Percentiles rank a stretch among this genome's conserved stretches.
phyloP scores from a whole-genome alignment of 2,888 invertebrate genomes.

The Scaptomyza reducta region DNA sequence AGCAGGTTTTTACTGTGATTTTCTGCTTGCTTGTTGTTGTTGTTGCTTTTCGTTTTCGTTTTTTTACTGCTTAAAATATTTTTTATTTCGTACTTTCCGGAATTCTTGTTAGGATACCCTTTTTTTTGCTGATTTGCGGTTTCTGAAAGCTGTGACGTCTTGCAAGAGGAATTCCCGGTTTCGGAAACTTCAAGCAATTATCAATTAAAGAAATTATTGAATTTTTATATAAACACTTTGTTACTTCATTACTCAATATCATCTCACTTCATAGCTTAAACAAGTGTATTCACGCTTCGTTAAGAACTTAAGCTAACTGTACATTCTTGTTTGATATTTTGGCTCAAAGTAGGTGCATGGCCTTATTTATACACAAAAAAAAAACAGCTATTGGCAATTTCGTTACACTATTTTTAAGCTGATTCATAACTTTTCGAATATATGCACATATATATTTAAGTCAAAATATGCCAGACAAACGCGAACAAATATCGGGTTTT shows the following conservation, averaged over 20 bases:
- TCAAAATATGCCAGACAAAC: conserved; percentile 24
- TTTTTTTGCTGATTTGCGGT: conserved; percentile 28
- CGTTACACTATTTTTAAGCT: conserved; percentile 48
- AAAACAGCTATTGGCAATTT: conserved; percentile 58
- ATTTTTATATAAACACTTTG: neutral
- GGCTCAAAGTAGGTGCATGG: conserved; percentile 72
- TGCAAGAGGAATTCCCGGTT: neutral
- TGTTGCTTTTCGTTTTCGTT: conserved; percentile 65
- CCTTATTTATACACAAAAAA: conserved; percentile 75
- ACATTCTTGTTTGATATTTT: conserved; percentile 18
- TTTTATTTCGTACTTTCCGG: conserved; percentile 29
- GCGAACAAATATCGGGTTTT: conserved; percentile 11
- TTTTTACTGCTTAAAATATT: neutral
- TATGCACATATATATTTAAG: conserved; percentile 33
- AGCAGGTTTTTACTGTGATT: conserved; percentile 57
- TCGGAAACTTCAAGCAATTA: neutral
- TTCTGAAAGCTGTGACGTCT: conserved; percentile 1
- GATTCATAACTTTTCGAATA: conserved; percentile 61
- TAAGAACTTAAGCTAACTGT: conserved; percentile 1
- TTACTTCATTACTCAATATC: neutral
- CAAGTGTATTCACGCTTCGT: conserved; percentile 8
- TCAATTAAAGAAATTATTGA: neutral
- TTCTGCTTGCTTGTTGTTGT: neutral
- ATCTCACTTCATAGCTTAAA: neutral
- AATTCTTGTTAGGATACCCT: conserved; percentile 37